Evolutionary conservation across 2,888 invertebrate species (phyloP).

Genomic region (Philaethria dido): DNA sequence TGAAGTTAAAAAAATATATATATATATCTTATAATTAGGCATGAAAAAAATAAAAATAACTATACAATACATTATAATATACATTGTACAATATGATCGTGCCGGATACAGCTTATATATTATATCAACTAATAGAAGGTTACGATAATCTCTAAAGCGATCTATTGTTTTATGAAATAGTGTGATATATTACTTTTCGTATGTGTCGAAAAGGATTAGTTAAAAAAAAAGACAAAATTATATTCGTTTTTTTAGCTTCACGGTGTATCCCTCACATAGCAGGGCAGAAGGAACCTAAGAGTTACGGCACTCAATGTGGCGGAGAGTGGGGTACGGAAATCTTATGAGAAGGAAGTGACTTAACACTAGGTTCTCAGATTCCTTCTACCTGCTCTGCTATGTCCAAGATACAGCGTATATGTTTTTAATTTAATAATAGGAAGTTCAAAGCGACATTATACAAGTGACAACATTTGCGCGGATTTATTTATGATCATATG

Average conservation of each 20-base stretch:
- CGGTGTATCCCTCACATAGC: too few species aligned
- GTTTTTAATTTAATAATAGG: neutral
- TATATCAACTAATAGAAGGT: slow-evolving; percentile 63
- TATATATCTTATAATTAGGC: too few species aligned
- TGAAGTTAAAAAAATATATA: too few species aligned
- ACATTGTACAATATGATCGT: slow-evolving; percentile 51
- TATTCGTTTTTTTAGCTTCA: too few species aligned
- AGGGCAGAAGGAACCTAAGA: too few species aligned
- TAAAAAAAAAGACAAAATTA: neutral
- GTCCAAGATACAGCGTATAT: too few species aligned
- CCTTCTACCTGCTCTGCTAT: too few species aligned
- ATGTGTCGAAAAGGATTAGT: neutral
- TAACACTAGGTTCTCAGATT: too few species aligned
- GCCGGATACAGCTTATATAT: slow-evolving; percentile 67
- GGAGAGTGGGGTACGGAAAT: too few species aligned
- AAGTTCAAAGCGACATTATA: neutral
- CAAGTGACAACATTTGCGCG: neutral
- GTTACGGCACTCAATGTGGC: too few species aligned
- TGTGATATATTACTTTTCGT: neutral
- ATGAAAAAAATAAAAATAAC: too few species aligned
- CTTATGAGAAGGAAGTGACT: too few species aligned
- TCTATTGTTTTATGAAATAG: neutral
- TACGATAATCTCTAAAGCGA: slow-evolving; percentile 46
- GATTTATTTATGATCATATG: neutral
- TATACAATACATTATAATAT: neutral